Base-by-base conservation (phyloP, 2,113 vertebrate species). In the Tupaia chinensis region DNA sequence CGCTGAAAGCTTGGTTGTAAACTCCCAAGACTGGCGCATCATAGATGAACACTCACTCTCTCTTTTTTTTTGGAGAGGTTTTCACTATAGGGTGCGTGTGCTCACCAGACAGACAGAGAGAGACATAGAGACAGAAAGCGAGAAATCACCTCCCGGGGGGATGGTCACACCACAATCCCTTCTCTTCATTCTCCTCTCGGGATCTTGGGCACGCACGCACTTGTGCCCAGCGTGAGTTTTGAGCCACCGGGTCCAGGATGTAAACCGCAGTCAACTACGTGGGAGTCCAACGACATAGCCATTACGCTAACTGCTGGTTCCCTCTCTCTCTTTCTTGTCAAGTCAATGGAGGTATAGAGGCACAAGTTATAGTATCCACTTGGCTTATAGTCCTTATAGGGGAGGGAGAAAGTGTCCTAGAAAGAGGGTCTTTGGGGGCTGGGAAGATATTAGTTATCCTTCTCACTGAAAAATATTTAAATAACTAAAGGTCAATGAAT, bases 401-500 rank as follows among this genome's bases (percentile, higher is more conserved):
- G 14, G 2, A 61, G 7, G 8, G 19, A 19, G 23, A 19, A 61
- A 68, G 2, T 34, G 8, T 17, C 20, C 60, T 70, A 74, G 61
- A 86, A 84, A 80, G 19, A 32, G 12, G 17, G 20, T 54, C 11
- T 11, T 78, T 77, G 61, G 27, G 6, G 20, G 5, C 6, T 54
- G 19, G 81, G 60, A 92, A 84, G 25, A 87, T 73, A 88, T 60
- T 66, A 44, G 23, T 81, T 93, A 78, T 32, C 17, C 44, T 9
- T 96, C n/a, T 89, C 44, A 81, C 15, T 70, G 74, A 95, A 87
- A 89, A 96, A 80, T 77, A 89, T 68, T 92, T 89, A 44, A 68
- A 73, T 89, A 95, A 80, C 23, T 63, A 61, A 91, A 77, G 65
- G 82, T 93, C 88, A 91, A 74, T 72, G 89, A 79, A 89, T 66